phyloP scores from a whole-genome alignment of 2,888 invertebrate species.

The Drepana falcataria region DNA sequence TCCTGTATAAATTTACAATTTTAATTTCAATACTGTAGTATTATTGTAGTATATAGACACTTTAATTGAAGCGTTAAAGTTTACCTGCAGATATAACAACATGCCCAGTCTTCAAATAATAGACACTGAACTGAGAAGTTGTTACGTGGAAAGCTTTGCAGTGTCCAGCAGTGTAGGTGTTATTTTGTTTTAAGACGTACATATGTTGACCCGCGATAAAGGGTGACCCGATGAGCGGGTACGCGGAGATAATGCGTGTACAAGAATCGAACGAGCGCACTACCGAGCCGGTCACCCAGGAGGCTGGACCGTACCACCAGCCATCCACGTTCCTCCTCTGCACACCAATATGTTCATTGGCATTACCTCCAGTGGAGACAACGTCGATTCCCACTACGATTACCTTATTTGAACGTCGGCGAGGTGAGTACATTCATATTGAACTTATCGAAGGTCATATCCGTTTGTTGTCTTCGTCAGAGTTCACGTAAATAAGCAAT shows the following conservation, averaged over 20 bases:
- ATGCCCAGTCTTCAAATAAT: neutral
- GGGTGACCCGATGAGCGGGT: constrained; percentile 41
- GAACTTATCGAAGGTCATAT: constrained; percentile 41
- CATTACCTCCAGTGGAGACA: constrained; percentile 69
- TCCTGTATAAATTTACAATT: no score
- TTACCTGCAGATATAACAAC: no score
- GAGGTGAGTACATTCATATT: constrained; percentile 45
- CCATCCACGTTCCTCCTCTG: constrained; percentile 12
- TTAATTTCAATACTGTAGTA: no score
- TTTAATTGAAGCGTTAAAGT: no score
- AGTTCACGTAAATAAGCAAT: constrained; percentile 40
- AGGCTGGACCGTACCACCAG: constrained; percentile 33
- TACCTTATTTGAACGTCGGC: constrained; percentile 66
- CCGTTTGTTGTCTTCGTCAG: constrained; percentile 17
- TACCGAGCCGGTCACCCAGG: constrained; percentile 27
- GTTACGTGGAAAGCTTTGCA: constrained; percentile 7
- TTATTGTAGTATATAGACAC: no score
- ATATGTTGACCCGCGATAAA: constrained; percentile 58
- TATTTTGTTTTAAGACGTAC: constrained; percentile 51
- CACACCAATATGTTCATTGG: constrained; percentile 73
- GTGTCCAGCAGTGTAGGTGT: constrained; percentile 20
- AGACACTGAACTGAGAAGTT: neutral
- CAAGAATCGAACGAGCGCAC: constrained; percentile 25
- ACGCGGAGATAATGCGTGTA: constrained; percentile 41
- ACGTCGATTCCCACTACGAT: constrained; percentile 75